Conservation (phyloP, 92 coral and sea anemone species). For the Heliopora coerulea region DNA sequence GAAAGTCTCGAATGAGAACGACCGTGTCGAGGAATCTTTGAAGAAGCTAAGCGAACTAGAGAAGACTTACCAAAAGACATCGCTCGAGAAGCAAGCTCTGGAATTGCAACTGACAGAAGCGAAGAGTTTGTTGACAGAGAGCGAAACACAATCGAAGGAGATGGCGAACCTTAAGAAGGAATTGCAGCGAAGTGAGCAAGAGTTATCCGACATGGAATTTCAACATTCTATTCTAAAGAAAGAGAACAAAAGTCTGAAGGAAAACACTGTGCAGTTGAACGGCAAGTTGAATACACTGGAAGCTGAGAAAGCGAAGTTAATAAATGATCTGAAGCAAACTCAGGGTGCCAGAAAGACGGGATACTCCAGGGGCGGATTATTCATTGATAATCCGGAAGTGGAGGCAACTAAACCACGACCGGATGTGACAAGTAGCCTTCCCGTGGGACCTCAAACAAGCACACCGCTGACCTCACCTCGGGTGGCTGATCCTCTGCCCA, state of each 20-base stretch:
- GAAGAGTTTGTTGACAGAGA: background rate
- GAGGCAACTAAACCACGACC: background rate
- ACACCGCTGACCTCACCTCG: slow-evolving; percentile 39
- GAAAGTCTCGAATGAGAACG: slow-evolving; percentile 1
- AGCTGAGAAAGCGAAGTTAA: background rate
- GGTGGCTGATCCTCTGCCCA: background rate
- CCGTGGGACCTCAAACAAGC: slow-evolving; percentile 14
- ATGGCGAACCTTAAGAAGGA: background rate
- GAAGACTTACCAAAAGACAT: background rate
- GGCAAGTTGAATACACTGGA: background rate
- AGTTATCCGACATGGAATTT: slow-evolving; percentile 4
- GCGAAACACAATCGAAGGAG: slow-evolving; percentile 5
- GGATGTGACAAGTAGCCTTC: background rate
- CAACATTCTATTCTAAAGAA: background rate
- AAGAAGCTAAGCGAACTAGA: slow-evolving; percentile 7
- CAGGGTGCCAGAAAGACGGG: slow-evolving; percentile 1
- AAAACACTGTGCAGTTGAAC: background rate
- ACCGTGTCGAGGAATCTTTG: slow-evolving; percentile 8
- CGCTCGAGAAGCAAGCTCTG: background rate
- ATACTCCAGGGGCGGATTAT: slow-evolving; percentile 15
- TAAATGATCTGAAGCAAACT: background rate
- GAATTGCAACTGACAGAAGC: slow-evolving; percentile 12
- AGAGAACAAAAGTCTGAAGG: slow-evolving; percentile 2
- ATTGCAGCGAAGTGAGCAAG: background rate
- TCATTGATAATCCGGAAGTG: slow-evolving; percentile 13